Evolutionary conservation across 92 coral and sea anemone genomes (phyloP), one percentile per base, ranked within the genome.

Genomic region (Epizoanthus fatuus): DNA sequence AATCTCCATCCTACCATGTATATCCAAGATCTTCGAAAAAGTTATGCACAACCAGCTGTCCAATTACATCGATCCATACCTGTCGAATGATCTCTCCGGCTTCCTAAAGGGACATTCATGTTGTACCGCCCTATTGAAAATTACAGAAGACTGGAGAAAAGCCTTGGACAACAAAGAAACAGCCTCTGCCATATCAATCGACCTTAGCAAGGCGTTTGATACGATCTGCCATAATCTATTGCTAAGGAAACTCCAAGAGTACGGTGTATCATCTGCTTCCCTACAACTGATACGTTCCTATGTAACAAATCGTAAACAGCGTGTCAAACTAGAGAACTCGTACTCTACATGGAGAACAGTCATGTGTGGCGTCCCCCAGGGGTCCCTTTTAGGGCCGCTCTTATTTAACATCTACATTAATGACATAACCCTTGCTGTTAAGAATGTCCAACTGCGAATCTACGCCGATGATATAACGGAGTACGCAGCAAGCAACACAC

Each of bases 391-490:
- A 14, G 40, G 40, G 44, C 40, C 40, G 9, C 62, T 55, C 10
- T 55, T 55, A 9, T 55, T 55, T 16, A 55, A 55, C 16, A 55
- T 55, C 16, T 55, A 55, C 62, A 55, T 55, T 16, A 16, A n/a
- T n/a, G n/a, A n/a, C n/a, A n/a, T n/a, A n/a, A n/a, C n/a, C n/a
- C n/a, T n/a, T n/a, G n/a, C n/a, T n/a, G n/a, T n/a, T n/a, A n/a
- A n/a, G n/a, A n/a, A n/a, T n/a, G n/a, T 65, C 37, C 71, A 65
- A 11, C 44, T 65, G 17, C 71, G 71, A 65, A 25, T 65, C 37
- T 65, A 5, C 19, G 71, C 19, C 13, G 71, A 65, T 32, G 71
- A 65, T 32, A 65, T 65, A 17, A 65, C 71, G 11, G 37, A 65
- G 44, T 65, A 65, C 1, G 11, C 71, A 14, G 71, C 71, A n/a